Percentiles rank a stretch among this genome's conserved stretches.
Evolutionary conservation across 1,140 invertebrate genomes (phyloP).

Genomic region (Asobara japonica): DNA sequence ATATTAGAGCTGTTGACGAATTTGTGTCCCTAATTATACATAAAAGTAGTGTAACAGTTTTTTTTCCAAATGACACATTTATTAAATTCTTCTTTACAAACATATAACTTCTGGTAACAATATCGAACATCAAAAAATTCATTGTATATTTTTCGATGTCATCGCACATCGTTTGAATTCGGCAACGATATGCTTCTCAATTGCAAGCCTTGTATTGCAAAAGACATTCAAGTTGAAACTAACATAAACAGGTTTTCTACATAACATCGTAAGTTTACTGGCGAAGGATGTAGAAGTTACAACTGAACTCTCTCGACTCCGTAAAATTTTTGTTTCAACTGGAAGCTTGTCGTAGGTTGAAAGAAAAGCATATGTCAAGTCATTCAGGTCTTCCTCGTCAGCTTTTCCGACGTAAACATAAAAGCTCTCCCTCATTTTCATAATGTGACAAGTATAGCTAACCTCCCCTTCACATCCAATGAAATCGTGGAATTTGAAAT

Average conservation of each 20-base stretch:
- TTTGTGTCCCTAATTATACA: too few species aligned
- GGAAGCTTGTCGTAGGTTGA: constrained; percentile 52
- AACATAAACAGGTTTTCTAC: constrained; percentile 58
- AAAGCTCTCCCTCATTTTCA: constrained; percentile 59
- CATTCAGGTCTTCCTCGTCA: constrained; percentile 50
- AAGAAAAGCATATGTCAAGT: constrained; percentile 55
- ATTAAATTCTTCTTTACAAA: not conserved
- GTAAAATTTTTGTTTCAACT: constrained; percentile 59
- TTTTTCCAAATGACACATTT: too few species aligned
- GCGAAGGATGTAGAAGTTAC: constrained; percentile 58
- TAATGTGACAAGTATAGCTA: constrained; percentile 54
- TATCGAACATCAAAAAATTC: not conserved
- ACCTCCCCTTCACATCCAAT: constrained; percentile 47
- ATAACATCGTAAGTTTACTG: constrained; percentile 55
- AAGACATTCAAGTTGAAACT: constrained; percentile 59
- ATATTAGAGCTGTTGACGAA: too few species aligned
- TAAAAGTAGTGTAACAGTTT: too few species aligned
- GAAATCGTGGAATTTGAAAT: constrained; percentile 58
- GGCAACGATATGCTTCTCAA: constrained; percentile 57
- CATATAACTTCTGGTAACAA: too few species aligned
- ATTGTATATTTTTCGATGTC: too few species aligned
- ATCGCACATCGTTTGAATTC: constrained; percentile 50
- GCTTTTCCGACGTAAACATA: constrained; percentile 59
- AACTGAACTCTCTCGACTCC: constrained; percentile 46
- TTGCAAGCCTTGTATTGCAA: constrained; percentile 45